Percentiles rank a stretch among this genome's conserved stretches.
phyloP scores from a whole-genome alignment of 2,113 vertebrate species.

The Promerops cafer region DNA sequence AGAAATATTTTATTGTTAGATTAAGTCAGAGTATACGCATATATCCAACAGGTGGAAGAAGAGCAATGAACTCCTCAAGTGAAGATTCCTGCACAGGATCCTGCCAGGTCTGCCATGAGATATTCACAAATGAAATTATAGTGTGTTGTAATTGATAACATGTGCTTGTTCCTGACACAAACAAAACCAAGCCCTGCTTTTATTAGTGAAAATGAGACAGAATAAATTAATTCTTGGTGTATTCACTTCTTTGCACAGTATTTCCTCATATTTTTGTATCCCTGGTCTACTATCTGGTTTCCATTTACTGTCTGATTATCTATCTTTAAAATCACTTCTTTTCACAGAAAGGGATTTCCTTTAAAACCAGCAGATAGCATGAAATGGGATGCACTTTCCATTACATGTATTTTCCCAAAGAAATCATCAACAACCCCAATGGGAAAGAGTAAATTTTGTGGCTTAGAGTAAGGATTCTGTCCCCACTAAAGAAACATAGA shows the following conservation, averaged over 20 bases:
- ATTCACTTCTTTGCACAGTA: background rate
- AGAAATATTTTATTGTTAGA: background rate
- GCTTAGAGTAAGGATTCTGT: background rate
- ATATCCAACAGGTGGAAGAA: background rate
- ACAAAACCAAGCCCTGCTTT: background rate
- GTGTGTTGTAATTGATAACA: background rate
- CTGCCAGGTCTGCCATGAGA: background rate
- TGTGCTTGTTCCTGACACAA: background rate
- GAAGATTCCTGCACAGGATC: background rate
- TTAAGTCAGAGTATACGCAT: background rate
- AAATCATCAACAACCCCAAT: background rate
- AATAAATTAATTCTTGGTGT: background rate
- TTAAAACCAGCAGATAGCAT: background rate
- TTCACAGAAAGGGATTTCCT: background rate
- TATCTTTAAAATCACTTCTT: background rate
- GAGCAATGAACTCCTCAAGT: background rate
- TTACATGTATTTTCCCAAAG: background rate
- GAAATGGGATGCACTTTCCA: background rate
- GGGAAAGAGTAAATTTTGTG: background rate
- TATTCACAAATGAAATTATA: background rate
- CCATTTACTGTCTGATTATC: background rate
- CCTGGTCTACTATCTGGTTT: background rate
- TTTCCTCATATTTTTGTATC: background rate
- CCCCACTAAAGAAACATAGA: background rate
- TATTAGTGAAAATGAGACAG: background rate